Conservation (phyloP, 2,113 vertebrate species). For the Pionites leucogaster region DNA sequence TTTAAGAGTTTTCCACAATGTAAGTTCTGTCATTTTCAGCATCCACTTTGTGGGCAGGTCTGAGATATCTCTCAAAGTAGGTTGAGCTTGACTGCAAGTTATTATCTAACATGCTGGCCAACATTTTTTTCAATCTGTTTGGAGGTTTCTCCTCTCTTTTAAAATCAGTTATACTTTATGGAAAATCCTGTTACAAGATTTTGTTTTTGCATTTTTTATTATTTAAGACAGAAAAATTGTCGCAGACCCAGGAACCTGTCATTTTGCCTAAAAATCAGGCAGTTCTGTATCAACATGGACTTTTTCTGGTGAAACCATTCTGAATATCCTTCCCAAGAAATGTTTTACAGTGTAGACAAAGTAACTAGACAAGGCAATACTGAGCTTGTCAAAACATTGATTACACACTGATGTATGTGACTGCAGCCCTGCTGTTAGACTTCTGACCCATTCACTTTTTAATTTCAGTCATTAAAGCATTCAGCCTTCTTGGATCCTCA, state of each 20-base stretch:
- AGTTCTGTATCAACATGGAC: not conserved
- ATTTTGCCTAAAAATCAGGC: constrained; percentile 2
- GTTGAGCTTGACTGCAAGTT: constrained; percentile 29
- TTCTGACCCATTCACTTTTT: not conserved
- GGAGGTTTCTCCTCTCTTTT: not conserved
- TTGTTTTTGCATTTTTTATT: constrained; percentile 14
- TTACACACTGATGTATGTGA: not conserved
- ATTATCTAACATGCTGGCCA: constrained; percentile 23
- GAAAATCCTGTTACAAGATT: constrained; percentile 9
- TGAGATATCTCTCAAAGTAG: constrained; percentile 7
- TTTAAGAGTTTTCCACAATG: constrained; percentile 1
- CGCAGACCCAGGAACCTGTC: not conserved
- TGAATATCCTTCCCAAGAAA: not conserved
- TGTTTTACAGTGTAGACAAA: constrained; percentile 2
- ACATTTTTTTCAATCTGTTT: not conserved
- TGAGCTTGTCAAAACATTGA: not conserved
- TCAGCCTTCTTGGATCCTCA: not conserved
- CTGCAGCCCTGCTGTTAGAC: not conserved
- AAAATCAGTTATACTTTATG: not conserved
- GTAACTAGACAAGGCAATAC: not conserved
- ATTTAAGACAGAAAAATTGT: constrained; percentile 35
- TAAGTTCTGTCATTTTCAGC: constrained; percentile 1
- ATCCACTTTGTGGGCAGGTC: not conserved
- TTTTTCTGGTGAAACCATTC: not conserved
- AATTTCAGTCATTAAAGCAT: not conserved